A percentile compares a stretch with the other conserved stretches of the same genome.
phyloP scores from a whole-genome alignment of 2,113 vertebrate species.

The Mus pahari region DNA sequence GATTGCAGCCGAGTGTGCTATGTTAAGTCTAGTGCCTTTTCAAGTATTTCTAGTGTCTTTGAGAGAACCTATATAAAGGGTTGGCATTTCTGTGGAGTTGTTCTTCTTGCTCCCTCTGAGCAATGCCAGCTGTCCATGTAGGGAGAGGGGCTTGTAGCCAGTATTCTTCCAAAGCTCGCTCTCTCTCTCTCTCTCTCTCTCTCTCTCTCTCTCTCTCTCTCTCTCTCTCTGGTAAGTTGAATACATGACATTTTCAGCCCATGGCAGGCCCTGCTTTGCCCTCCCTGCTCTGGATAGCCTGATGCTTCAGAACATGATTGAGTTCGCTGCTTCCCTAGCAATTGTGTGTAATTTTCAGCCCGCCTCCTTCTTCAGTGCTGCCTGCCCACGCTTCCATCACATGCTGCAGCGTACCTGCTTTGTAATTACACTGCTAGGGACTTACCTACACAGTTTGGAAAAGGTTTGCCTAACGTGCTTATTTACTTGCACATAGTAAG shows the following conservation, averaged over 20 bases:
- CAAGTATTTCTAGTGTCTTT: conserved; percentile 59
- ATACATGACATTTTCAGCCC: conserved; percentile 77
- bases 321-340: conserved; percentile 61
- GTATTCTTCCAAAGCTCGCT: conserved; percentile 28
- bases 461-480: conserved; percentile 64
- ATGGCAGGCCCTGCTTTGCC: conserved; percentile 72
- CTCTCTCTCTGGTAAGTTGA: conserved; percentile 59
- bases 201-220: too few relatives aligned
- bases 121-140: conserved; percentile 74
- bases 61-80: conserved; percentile 77
- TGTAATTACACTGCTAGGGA: conserved; percentile 65
- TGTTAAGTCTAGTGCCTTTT: conserved; percentile 54
- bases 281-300: conserved; percentile 73
- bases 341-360: conserved; percentile 78
- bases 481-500: conserved; percentile 75
- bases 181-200: too few relatives aligned
- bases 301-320: conserved; percentile 67
- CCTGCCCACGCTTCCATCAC: conserved; percentile 74
- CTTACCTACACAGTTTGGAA: conserved; percentile 62
- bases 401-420: conserved; percentile 71
- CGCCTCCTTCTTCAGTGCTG: conserved; percentile 34
- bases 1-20: background rate
- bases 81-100: conserved; percentile 75
- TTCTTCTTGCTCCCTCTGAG: conserved; percentile 68
- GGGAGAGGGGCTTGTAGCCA: conserved; percentile 62